Evolutionary conservation across 2,797 vertebrate species (phyloP), one percentile per base, ranked within the genome.

Genomic region (Spinibarbus caldwelli): DNA sequence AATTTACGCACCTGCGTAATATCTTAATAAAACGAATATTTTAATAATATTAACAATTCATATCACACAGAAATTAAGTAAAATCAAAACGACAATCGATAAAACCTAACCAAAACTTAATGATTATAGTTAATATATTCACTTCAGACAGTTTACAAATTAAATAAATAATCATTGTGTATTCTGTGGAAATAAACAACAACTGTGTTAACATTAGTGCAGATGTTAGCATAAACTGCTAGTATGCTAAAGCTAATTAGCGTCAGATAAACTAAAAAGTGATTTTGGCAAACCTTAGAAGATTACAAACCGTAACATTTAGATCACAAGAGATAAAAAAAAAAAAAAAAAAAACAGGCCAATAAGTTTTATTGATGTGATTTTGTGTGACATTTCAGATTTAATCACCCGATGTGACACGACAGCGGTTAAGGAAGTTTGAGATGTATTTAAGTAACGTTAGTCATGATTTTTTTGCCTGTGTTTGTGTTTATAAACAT

Each of bases 221-320:
- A 59, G 5, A 26, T 19, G 75, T n/a, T 78, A 59, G 75, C 75
- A 76, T 36, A 36, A 36, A 34, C 19, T 17, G 81, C 81, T 73
- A 83, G 21, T 49, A 31, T 75, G 81, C 81, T 83, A 83, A 83
- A 73, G 80, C 80, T 73, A 64, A 47, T 64, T 49, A 34, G 54
- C 41, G 17, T 47, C 19, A 7, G 21, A n/a, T 9, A 29, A 83
- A 75, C 15, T n/a, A 36, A 47, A 73, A 79, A 47, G 62, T 64
- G 43, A 34, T 31, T 45, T 66, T 23, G 3, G 17, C 54, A 49
- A 75, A 66, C 0, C 6, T 0, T 29, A 21, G 6, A 66, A 12
- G 62, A 29, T 31, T 5, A 45, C 19, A 47, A 79, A 47, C n/a
- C 1, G 38, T 62, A 3, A 6, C 5, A 10, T 75, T 34, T 73